Evolutionary conservation across 2,113 vertebrate species (phyloP), one percentile per base, ranked within the genome.

Genomic region (Polyodon spathula): DNA sequence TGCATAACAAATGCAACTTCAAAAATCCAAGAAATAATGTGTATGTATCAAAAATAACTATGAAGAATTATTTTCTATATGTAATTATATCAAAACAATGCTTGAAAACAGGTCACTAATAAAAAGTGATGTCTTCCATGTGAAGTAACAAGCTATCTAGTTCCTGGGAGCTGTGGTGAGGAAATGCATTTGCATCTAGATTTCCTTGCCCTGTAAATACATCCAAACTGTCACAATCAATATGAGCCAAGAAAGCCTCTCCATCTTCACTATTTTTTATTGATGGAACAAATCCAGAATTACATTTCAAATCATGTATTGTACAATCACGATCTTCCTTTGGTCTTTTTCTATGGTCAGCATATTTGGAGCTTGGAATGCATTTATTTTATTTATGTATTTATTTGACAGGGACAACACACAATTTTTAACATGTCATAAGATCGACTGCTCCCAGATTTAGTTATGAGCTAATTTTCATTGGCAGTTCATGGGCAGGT

Each of bases 141-240:
- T 56, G 41, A 54, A 59, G 40, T 38, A 65, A 11, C 6, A 43
- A n/a, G 6, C 46, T 16, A 53, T 43, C 37, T 8, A 44, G 60
- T 54, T 54, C 60, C 37, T 12, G 42, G 14, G 57, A 62, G 54
- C 37, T 48, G 38, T 65, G 50, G 51, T 60, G 61, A 51, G 53
- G 58, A 27, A 27, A 27, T 2, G 40, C 41, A 55, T 39, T 66
- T 56, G 42, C 56, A 40, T 44, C 46, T 41, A 17, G 38, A 41
- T 50, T 43, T 40, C n/a, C 53, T 44, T 62, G 54, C 27, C 40
- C 37, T 27, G 27, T 6, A 11, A 37, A 48, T n/a, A 56, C 27
- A 15, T 56, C 37, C 27, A 27, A 27, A 11, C 50, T 42, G 27
- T 14, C 52, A 41, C 17, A 60, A 57, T 51, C 60, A 51, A 48